Conservation (phyloP, 2,113 vertebrate genomes). For the Syngnathus scovelli region DNA sequence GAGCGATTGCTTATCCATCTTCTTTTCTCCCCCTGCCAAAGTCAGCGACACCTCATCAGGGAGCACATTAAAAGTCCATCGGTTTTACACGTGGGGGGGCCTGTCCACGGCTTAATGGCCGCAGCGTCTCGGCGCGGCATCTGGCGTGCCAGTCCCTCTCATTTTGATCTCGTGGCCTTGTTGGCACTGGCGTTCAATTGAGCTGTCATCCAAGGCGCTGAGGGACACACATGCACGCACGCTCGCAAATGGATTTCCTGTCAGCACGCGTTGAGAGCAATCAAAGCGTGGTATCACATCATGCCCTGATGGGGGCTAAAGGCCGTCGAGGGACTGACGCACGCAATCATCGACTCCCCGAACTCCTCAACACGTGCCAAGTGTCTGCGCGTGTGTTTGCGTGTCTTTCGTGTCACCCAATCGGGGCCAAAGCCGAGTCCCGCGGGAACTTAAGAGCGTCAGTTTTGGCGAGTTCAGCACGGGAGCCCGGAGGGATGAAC, state of each 20-base stretch:
- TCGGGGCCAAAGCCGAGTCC: constrained; percentile 35
- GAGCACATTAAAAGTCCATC: constrained; percentile 68
- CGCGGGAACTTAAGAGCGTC: constrained; percentile 42
- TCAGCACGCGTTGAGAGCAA: constrained; percentile 68
- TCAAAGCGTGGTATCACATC: constrained; percentile 58
- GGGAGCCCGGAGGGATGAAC: constrained; percentile 20
- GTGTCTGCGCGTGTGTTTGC: constrained; percentile 3
- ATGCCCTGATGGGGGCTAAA: constrained; percentile 60
- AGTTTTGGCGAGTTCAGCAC: constrained; percentile 50
- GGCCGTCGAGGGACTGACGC: constrained; percentile 52
- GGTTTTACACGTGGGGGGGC: constrained; percentile 36
- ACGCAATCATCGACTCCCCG: constrained; percentile 36
- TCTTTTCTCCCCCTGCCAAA: constrained; percentile 36
- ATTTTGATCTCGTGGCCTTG: constrained; percentile 66
- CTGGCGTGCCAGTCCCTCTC: constrained; percentile 57
- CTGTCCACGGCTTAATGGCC: constrained; percentile 53
- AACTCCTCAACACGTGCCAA: constrained; percentile 22
- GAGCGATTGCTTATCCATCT: constrained; percentile 24
- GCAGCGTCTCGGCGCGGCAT: constrained; percentile 28
- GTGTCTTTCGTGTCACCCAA: constrained; percentile 50
- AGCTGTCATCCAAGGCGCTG: constrained; percentile 56
- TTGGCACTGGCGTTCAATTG: constrained; percentile 62
- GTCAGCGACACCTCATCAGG: constrained; percentile 61
- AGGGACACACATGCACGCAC: not conserved
- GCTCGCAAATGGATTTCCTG: constrained; percentile 64